Evolutionary conservation across 2,888 invertebrate genomes (phyloP), one percentile per base, ranked within the genome.

Genomic region (Ormyrus thymus): DNA sequence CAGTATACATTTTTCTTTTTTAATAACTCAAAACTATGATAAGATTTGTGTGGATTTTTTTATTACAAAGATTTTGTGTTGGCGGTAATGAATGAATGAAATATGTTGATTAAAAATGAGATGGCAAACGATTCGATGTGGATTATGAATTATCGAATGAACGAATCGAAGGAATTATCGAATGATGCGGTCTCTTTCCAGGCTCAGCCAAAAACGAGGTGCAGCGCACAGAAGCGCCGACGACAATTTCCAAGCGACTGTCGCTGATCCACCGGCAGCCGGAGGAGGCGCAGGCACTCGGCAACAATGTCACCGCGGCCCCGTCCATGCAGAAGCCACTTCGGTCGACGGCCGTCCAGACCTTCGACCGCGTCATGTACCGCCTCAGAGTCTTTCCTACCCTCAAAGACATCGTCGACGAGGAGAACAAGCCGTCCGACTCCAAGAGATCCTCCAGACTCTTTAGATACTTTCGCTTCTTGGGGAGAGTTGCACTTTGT

Each of bases 371-470:
- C 10, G 88, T 92, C 64, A 91, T 92, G 3, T 92, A 92, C 83
- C 89, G 92, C 90, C 88, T 94, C 51, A 90, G 93, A 83, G 91
- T 94, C 75, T 91, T 92, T 84, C 94, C 94, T 0, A 82, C 85
- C 0, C 80, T 88, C 10, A 85, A 83, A 50, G 88, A 89, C 64
- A 87, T 87, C 15, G 83, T 84, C n/a, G 84, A 87, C 46, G 86
- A 87, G 45, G 84, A 86, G 8, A 76, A 82, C 7, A 82, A 81
- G 53, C 65, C 82, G 5, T 45, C 80, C 6, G 78, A 84, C 68
- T 77, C 82, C 6, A 87, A 85, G 62, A 85, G 85, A 76, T 9
- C 58, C 8, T 81, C 84, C 7, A 83, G 82, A 69, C 74, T 89
- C 43, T 84, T 85, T 78, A 87, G 83, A 58, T 85, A 88, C 75